Evolutionary conservation across 2,888 invertebrate species (phyloP), one percentile per base, ranked within the genome.

Genomic region (Physocephala rufipes): DNA sequence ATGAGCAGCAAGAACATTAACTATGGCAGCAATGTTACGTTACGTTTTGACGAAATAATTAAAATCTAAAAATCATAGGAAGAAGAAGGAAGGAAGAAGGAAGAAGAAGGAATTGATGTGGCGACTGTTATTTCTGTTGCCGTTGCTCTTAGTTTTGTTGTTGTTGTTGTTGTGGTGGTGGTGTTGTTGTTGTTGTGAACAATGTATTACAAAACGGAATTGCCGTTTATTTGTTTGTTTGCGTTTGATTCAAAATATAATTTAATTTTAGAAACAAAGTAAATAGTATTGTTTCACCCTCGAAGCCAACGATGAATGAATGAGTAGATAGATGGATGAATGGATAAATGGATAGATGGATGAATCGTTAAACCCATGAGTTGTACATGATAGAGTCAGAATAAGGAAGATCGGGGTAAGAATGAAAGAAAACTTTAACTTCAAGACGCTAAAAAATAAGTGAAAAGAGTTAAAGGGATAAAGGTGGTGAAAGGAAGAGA

Each of bases 1-100:
- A 21, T 1, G 9, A 26, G 19, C 21, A 26, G 12, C 43, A 62
- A 36, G 43, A 19, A 45, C 19, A 43, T 43, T 21, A 43, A 21
- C 7, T 13, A 30, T 7, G 36, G 13, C 30, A 28, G 30, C 63
- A 63, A 45, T 51, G 49, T 43, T 62, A 72, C 64, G 49, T 43
- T 62, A 72, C 62, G 71, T 67, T 76, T 74, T 71, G 72, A 67
- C 72, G 73, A 80, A 80, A 80, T 82, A 83, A 83, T 83, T 83
- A 80, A 82, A 81, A 78, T 74, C 74, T 75, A 79, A 77, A 51
- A 28, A 19, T 47, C 16, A 45, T 2, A 19, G 28, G 45, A 49
- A 65, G 45, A 58, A 45, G 53, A 65, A 55, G 66, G 65, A 15
- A 43, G 67, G n/a, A 9, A 7, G 36, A 36, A 36, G 36, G 4